Percentiles rank a stretch among this genome's conserved stretches.
These are phyloP conservation scores for Sebastes matsubarae DNA, from an alignment of 2,797 vertebrate species.

Conservation along the genomic window DNA sequence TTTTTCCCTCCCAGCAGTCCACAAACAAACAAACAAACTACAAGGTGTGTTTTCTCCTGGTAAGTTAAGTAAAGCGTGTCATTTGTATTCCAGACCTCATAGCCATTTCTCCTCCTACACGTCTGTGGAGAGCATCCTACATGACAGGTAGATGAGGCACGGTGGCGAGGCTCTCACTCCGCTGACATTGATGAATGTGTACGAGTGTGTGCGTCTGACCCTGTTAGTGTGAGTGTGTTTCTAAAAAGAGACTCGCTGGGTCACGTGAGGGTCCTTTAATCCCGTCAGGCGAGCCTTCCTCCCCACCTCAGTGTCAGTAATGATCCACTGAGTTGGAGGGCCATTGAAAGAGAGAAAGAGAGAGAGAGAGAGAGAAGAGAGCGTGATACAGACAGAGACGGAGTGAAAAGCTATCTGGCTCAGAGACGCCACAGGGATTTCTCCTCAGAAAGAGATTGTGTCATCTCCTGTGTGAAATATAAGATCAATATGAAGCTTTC, in stretches of 20 bases:
- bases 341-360: not conserved
- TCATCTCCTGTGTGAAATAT: slow-evolving; percentile 13
- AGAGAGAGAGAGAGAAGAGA: not conserved
- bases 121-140: not conserved
- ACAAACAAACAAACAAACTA: slow-evolving; percentile 6
- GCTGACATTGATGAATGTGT: slow-evolving; percentile 37
- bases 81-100: slow-evolving; percentile 32
- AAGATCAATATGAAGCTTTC: slow-evolving; percentile 4
- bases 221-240: not conserved
- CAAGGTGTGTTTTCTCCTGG: not conserved
- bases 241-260: not conserved
- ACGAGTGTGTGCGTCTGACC: not conserved
- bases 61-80: not conserved
- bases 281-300: not conserved
- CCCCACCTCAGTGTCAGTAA: slow-evolving; percentile 7
- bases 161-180: not conserved
- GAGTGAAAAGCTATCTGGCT: slow-evolving; percentile 23
- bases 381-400: not conserved
- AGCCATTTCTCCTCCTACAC: not conserved
- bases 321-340: slow-evolving; percentile 15
- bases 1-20: not conserved
- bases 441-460: slow-evolving; percentile 9
- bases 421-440: slow-evolving; percentile 5
- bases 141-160: slow-evolving; percentile 1
- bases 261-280: not conserved